Evolutionary conservation across 2,888 invertebrate species (phyloP), one percentile per base, ranked within the genome.

Genomic region (Mythimna loreyi): DNA sequence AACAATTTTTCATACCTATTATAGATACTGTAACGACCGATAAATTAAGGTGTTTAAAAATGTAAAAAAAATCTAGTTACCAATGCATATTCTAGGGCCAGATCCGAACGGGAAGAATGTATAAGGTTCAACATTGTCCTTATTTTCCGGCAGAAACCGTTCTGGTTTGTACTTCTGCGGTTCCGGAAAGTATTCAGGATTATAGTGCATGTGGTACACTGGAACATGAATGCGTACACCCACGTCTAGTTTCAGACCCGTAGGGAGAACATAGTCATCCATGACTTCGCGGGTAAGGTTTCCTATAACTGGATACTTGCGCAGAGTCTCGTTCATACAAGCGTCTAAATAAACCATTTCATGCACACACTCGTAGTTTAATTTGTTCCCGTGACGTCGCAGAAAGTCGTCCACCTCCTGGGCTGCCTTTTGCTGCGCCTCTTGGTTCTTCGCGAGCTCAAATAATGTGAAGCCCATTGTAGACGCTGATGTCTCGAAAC

Each of bases 401-500:
- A 92, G 71, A 53, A 88, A 91, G 2, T 80, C 78, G 33, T 92
- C 91, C 0, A 92, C 80, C 70, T 93, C 93, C 7, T 83, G 76
- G 1, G 86, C 79, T 0, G 85, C 88, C 23, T 69, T 78, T 7
- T 77, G 65, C 59, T 91, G 90, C 0, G 66, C 82, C 4, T 87
- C 81, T 6, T 68, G 81, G 23, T 89, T 70, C 67, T 91, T 92
- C 0, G 92, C 90, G 0, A 93, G 67, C 67, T 92, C 92, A 58
- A 80, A 92, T 2, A 93, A 67, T 5, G 87, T 85, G 45, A 86
- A 86, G 13, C 85, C 83, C 16, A 90, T 70, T 0, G 90, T 90
- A 0, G 85, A 84, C 0, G 93, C 81, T 1, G 93, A 90, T 0
- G 93, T 92, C 36, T 93, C 92, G 33, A 85, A 93, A 3, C 93